Evolutionary conservation across 1,140 invertebrate genomes (phyloP), one percentile per base, ranked within the genome.

Genomic region (Diabrotica virgifera): DNA sequence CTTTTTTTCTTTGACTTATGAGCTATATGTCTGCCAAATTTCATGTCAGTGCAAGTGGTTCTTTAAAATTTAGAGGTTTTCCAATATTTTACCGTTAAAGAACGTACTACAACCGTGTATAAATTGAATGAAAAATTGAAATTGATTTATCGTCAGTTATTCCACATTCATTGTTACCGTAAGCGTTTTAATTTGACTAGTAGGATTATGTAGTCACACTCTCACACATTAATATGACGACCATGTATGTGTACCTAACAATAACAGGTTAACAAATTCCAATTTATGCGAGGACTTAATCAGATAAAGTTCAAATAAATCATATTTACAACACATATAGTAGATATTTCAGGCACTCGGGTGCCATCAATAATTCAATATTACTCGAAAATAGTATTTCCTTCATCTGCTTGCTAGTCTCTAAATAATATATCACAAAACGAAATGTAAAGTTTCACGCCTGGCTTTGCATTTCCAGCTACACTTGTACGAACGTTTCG

Each of bases 401-500:
- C 40, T 46, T 46, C 40, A 46, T n/a, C n/a, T 46, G 40, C 40
- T 46, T 6, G 40, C 40, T 46, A 10, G 40, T 24, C 13, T 36
- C 53, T 36, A 36, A 55, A 24, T 55, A 14, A 55, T 55, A 24
- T 55, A 55, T 55, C 53, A 12, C 10, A 12, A 8, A 9, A 10
- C 8, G 53, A 46, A 46, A 46, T n/a, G 40, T 46, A 46, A 46
- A 46, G 40, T 46, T 55, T 55, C 53, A 24, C 13, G 13, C 53
- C 13, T 10, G 13, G 35, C 40, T 46, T 46, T n/a, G 6, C n/a
- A 46, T 46, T 46, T n/a, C n/a, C 8, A 46, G 8, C n/a, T 46
- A 8, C 8, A 46, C 40, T 46, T 46, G 40, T 65, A 65, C 56
- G 46, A 36, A 52, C 58, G 50, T 13, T 36, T 12, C 46, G 2